A percentile compares a stretch with the other conserved stretches of the same genome.
Evolutionary conservation across 2,888 invertebrate species (phyloP).

Genomic region (Lycocerus yunnanus): DNA sequence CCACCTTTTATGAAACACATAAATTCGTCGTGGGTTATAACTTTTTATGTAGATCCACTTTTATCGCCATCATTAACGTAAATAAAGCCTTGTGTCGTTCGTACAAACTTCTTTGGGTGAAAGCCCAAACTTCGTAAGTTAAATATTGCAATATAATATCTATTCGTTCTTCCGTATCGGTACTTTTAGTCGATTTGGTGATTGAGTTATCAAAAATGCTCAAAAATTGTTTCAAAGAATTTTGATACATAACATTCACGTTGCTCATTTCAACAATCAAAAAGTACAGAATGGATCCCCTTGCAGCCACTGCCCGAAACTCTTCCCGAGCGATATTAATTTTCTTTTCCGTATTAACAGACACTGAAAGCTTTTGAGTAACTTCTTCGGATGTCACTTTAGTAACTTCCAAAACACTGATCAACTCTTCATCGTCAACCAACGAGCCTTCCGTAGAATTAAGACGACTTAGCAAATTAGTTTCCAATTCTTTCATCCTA

Average conservation of each 20-base stretch:
- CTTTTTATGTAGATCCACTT: conserved; percentile 87
- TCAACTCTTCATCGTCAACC: conserved; percentile 94
- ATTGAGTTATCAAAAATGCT: conserved; percentile 93
- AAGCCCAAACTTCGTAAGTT: conserved; percentile 89
- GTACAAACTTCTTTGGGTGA: conserved; percentile 89
- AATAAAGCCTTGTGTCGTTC: conserved; percentile 92
- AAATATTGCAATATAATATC: conserved; percentile 86
- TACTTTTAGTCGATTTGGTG: conserved; percentile 84
- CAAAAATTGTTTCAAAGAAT: conserved; percentile 91
- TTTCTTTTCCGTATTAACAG: conserved; percentile 92
- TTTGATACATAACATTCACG: conserved; percentile 97
- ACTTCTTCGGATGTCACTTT: conserved; percentile 93
- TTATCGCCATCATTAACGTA: conserved; percentile 92
- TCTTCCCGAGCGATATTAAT: conserved; percentile 94
- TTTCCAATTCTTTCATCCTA: conserved; percentile 94
- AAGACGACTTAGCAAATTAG: conserved; percentile 86
- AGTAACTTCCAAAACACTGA: conserved; percentile 80
- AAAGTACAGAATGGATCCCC: conserved; percentile 94
- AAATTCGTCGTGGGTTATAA: conserved; percentile 89
- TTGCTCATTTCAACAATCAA: conserved; percentile 97
- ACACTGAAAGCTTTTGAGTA: conserved; percentile 88
- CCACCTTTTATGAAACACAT: conserved; percentile 96
- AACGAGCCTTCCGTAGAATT: conserved; percentile 92
- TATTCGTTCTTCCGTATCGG: conserved; percentile 83
- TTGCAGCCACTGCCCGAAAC: conserved; percentile 90